Evolutionary conservation across 2,113 vertebrate genomes (phyloP).

Genomic region (Nyctereutes procyonoides): DNA sequence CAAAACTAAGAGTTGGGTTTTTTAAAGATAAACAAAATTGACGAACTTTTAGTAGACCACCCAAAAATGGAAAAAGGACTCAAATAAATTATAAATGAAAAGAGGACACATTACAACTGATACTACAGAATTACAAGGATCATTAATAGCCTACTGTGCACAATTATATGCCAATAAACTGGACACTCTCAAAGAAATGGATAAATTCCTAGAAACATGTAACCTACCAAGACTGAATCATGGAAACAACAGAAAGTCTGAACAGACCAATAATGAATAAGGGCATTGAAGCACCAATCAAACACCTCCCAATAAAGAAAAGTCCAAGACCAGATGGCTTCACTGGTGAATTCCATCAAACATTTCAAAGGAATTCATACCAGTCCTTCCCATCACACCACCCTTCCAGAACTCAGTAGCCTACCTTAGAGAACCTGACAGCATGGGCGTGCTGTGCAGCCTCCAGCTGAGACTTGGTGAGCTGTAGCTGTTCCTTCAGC

Average conservation of each 20-base stretch:
- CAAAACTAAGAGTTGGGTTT: neutral
- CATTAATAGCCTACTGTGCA: neutral
- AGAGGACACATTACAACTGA: neutral
- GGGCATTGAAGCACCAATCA: neutral
- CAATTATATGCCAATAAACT: neutral
- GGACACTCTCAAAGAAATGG: neutral
- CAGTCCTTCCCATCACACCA: neutral
- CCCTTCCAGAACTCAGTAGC: rapidly evolving
- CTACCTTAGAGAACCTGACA: conserved; percentile 89
- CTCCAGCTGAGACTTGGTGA: conserved; percentile 91
- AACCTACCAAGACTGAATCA: neutral
- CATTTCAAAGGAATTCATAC: neutral
- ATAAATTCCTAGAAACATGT: neutral
- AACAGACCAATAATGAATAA: neutral
- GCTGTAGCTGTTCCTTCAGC: conserved; percentile 91
- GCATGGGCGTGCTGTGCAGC: conserved; percentile 89
- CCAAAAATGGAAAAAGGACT: neutral
- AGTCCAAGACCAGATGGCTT: neutral
- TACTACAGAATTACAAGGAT: neutral
- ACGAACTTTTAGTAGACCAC: neutral
- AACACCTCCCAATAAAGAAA: neutral
- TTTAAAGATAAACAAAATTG: conserved; percentile 22
- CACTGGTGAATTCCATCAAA: neutral
- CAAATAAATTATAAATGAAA: neutral
- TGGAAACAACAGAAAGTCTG: neutral